Conservation (phyloP, 2,888 invertebrate genomes). For the Epistrophe eligans region DNA sequence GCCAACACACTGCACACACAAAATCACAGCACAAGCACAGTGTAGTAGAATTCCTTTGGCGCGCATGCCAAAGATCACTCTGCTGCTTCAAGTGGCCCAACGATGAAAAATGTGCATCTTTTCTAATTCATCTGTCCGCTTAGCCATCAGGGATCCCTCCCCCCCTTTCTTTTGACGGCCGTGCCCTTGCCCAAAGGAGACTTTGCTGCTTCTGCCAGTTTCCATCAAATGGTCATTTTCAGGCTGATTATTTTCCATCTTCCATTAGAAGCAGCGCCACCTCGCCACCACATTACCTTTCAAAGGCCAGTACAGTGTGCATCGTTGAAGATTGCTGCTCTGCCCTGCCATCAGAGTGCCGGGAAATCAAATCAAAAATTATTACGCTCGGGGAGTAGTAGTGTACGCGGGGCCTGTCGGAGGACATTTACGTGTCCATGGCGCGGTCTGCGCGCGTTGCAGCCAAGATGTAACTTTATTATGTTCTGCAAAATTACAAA, state of each 20-base stretch:
- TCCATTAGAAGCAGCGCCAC: constrained; percentile 71
- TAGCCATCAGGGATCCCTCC: constrained; percentile 37
- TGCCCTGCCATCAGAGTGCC: constrained; percentile 35
- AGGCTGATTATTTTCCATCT: constrained; percentile 70
- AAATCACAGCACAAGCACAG: constrained; percentile 18
- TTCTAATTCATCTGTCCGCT: constrained; percentile 70
- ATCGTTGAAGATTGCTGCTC: constrained; percentile 25
- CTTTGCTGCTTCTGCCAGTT: constrained; percentile 47
- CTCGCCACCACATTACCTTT: constrained; percentile 64
- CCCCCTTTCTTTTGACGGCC: constrained; percentile 24
- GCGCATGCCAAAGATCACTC: constrained; percentile 75
- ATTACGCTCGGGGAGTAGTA: constrained; percentile 40
- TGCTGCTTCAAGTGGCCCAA: constrained; percentile 67
- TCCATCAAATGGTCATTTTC: constrained; percentile 75
- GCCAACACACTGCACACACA: constrained; percentile 41
- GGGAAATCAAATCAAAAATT: constrained; percentile 73
- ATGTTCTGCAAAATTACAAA: constrained; percentile 74
- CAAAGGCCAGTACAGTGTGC: constrained; percentile 27
- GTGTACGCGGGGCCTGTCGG: constrained; percentile 43
- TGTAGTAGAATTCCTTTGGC: constrained; percentile 60
- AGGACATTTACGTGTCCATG: constrained; percentile 70
- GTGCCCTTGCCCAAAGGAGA: constrained; percentile 63
- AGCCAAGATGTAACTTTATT: constrained; percentile 71
- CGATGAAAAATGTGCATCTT: constrained; percentile 73
- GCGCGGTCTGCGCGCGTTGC: constrained; percentile 33